Percentiles rank a stretch among this genome's conserved stretches.
phyloP scores from a whole-genome alignment of 1,140 invertebrate genomes.

The Anthonomus grandis region DNA sequence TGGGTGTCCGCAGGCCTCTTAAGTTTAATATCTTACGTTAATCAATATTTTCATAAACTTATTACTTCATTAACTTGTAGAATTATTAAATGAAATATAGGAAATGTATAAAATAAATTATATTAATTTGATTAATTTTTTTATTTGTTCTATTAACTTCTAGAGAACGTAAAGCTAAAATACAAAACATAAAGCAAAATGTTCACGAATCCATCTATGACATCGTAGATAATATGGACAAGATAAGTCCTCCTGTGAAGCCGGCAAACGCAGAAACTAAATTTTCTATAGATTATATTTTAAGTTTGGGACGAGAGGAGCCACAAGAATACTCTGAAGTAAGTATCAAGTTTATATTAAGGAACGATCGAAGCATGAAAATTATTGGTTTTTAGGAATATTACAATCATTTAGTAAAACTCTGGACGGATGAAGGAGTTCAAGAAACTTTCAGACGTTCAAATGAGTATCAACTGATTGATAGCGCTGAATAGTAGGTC shows the following conservation, averaged over 20 bases:
- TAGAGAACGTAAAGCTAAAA: slow-evolving; percentile 63
- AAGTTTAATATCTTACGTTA: no score
- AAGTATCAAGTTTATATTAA: slow-evolving; percentile 25
- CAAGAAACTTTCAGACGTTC: slow-evolving; percentile 67
- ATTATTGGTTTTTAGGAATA: slow-evolving; percentile 57
- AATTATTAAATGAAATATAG: no score
- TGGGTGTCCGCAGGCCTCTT: no score
- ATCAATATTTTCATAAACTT: no score
- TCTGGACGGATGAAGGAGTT: slow-evolving; percentile 67
- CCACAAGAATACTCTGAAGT: slow-evolving; percentile 56
- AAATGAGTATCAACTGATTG: slow-evolving; percentile 76
- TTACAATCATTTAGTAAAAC: slow-evolving; percentile 58
- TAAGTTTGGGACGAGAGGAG: slow-evolving; percentile 51
- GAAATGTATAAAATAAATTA: no score
- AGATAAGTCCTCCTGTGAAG: slow-evolving; percentile 49
- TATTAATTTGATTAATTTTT: not conserved
- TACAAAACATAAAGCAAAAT: slow-evolving; percentile 61
- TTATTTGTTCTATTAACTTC: no score
- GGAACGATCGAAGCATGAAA: not conserved
- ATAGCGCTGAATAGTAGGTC: slow-evolving; percentile 77
- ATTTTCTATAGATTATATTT: slow-evolving; percentile 55
- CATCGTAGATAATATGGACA: slow-evolving; percentile 57
- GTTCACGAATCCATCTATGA: slow-evolving; percentile 66
- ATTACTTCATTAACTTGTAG: no score
- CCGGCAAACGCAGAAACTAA: slow-evolving; percentile 52